Percentiles rank a stretch among this genome's conserved stretches.
phyloP scores from a whole-genome alignment of 2,113 vertebrate genomes.

The Urocitellus parryii region DNA sequence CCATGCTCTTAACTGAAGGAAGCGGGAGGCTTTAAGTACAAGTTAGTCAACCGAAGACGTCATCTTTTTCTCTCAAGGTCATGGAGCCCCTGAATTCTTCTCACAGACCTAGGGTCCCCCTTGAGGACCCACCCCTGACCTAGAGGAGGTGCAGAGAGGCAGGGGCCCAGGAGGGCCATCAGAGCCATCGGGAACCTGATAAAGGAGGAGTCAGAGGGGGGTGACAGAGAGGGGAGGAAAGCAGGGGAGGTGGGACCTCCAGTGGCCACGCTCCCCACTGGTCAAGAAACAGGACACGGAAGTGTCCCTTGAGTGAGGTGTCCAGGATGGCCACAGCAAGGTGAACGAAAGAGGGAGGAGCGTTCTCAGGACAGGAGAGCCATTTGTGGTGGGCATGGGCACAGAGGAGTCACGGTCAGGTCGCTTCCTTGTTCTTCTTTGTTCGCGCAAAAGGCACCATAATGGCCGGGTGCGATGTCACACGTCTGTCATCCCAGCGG shows the following conservation, averaged over 20 bases:
- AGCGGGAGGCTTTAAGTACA: neutral
- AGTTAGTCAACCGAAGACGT: neutral
- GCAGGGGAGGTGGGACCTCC: neutral
- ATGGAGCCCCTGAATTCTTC: neutral
- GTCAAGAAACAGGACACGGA: neutral
- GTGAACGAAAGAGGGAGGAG: too few species aligned
- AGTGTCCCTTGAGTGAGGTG: neutral
- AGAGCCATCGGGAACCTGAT: neutral
- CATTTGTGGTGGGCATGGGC: too few species aligned
- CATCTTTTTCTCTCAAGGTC: neutral
- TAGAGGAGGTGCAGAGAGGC: neutral
- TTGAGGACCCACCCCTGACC: neutral
- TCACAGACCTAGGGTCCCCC: neutral
- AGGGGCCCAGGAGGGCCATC: neutral
- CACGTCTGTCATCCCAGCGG: too few species aligned
- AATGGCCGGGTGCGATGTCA: neutral
- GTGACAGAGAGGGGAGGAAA: rapidly evolving
- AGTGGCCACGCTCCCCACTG: neutral
- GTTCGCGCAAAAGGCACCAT: neutral
- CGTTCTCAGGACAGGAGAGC: neutral
- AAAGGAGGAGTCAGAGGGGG: neutral
- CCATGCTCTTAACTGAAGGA: neutral
- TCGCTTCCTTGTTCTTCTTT: neutral
- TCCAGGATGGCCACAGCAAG: too few species aligned
- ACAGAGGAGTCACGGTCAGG: neutral